Evolutionary conservation across 1,140 invertebrate genomes (phyloP), one percentile per base, ranked within the genome.

Genomic region (Rhagoletis pomonella): DNA sequence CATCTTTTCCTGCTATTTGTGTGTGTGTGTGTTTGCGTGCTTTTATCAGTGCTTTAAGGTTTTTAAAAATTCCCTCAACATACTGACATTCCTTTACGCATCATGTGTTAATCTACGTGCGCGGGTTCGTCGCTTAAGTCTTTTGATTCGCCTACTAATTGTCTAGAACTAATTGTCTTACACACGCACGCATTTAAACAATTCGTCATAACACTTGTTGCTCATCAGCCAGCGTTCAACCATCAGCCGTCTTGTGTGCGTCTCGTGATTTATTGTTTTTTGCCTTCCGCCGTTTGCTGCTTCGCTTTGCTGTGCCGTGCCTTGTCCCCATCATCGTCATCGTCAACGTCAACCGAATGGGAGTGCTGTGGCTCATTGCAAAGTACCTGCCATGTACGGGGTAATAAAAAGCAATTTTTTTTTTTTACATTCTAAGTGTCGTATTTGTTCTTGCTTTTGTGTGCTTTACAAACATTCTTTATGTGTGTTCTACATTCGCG

Each of bases 341-440:
- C 12, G 58, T 7, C 62, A 64, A 9, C 4, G 64, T 67, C 64
- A 67, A 19, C n/a, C 9, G 47, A 55, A 81, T 81, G 73, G 73
- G 73, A 14, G 73, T 81, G 73, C 7, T 81, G 47, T 81, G 73
- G 73, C 47, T 81, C 73, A 81, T 81, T 55, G 14, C 73, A 81
- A 81, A 81, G 73, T 81, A 81, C 73, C 73, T 81, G 73, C 73
- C 73, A 81, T 81, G 73, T 81, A 17, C 19, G 50, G 47, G 73
- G 73, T 81, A 58, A 81, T 50, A 77, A 50, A 55, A 55, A 73
- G 47, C 9, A 29, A 19, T 67, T 64, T 17, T 12, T 17, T 17
- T 81, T 81, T 14, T 55, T 81, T 29, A 81, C 73, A 55, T 10
- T 29, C 7, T 81, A 19, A 55, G 3, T 58, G 19, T 81, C 44